Evolutionary conservation across 2,888 invertebrate species (phyloP).

Genomic region (Rhagonycha lutea): DNA sequence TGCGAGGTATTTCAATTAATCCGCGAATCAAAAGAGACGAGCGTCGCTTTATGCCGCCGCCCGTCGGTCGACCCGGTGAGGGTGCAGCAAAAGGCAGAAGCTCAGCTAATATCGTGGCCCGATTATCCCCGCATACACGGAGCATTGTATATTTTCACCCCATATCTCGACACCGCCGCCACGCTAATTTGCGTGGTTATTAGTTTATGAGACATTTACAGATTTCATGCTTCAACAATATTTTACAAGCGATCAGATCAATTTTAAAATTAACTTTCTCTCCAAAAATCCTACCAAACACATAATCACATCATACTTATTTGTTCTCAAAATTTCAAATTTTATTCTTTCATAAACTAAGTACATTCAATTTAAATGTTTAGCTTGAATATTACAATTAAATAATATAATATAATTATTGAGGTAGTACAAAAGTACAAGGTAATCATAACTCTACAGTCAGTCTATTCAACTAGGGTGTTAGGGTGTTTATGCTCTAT

Average conservation of each 20-base stretch:
- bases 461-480: too few species aligned
- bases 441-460: too few species aligned
- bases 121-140: conserved; percentile 39
- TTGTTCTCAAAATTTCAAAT: background rate
- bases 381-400: too few species aligned
- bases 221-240: conserved; percentile 7
- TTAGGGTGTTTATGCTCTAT: too few species aligned
- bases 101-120: conserved; percentile 40
- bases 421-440: too few species aligned
- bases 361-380: too few species aligned
- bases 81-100: conserved; percentile 37
- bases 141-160: conserved; percentile 34
- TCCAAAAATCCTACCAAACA: background rate
- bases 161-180: conserved; percentile 32
- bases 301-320: too few species aligned
- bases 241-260: conserved; percentile 16
- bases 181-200: conserved; percentile 40
- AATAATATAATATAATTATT: too few species aligned
- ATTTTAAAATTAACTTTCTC: background rate
- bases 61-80: conserved; percentile 33
- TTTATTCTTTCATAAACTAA: too few species aligned
- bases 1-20: conserved; percentile 58
- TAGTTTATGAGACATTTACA: conserved; percentile 29
- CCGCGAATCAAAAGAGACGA: conserved; percentile 56
- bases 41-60: conserved; percentile 50